A percentile compares a stretch with the other conserved stretches of the same genome.
phyloP scores from a whole-genome alignment of 2,888 invertebrate genomes.

The Mellilla xanthometata region DNA sequence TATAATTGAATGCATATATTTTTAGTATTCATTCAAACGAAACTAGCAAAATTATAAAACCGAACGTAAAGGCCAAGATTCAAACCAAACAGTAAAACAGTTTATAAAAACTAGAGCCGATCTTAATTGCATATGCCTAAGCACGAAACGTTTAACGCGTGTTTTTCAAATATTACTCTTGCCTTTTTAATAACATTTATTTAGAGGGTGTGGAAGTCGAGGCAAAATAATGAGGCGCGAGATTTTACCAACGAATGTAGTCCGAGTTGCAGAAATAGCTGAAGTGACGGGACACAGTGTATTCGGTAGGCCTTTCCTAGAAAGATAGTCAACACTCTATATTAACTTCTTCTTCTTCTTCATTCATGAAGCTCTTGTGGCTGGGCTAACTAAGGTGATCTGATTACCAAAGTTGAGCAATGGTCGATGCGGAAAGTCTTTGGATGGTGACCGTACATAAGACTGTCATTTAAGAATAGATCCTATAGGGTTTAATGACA shows the following conservation, averaged over 20 bases:
- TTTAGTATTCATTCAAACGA: too few species aligned
- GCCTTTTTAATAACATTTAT: conserved; percentile 72
- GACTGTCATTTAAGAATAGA: too few species aligned
- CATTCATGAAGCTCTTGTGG: too few species aligned
- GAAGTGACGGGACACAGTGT: conserved; percentile 33
- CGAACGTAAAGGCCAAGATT: conserved; percentile 34
- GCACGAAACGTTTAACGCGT: conserved; percentile 51
- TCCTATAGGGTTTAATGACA: too few species aligned
- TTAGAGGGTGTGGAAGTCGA: conserved; percentile 53
- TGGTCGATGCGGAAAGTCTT: too few species aligned
- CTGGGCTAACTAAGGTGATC: too few species aligned
- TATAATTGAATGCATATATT: too few species aligned
- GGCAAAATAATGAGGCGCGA: conserved; percentile 72
- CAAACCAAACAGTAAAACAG: conserved; percentile 33
- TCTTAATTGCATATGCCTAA: conserved; percentile 59
- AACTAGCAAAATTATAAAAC: conserved; percentile 35
- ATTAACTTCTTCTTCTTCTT: too few species aligned
- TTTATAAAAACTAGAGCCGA: conserved; percentile 41
- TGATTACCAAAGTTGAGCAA: too few species aligned
- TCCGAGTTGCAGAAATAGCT: conserved; percentile 38
- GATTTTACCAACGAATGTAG: conserved; percentile 42
- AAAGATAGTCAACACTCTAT: too few species aligned
- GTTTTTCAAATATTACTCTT: conserved; percentile 69
- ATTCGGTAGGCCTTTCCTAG: too few species aligned
- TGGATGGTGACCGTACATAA: too few species aligned